phyloP scores from a whole-genome alignment of 2,113 vertebrate species.

The Anser cygnoides region DNA sequence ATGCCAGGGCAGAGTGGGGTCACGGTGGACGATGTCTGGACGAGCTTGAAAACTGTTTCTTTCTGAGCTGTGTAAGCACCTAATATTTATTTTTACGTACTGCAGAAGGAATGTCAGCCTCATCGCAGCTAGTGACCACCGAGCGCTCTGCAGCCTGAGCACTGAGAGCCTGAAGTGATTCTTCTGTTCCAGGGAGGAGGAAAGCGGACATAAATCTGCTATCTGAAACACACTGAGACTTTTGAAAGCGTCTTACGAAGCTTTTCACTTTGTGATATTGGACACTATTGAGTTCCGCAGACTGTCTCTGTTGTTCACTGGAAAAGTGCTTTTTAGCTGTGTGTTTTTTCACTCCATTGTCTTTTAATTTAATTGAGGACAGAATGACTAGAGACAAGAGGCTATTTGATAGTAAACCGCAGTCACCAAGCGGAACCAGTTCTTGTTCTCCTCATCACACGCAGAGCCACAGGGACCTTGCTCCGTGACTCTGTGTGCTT shows the following conservation, averaged over 20 bases:
- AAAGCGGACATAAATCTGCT: neutral
- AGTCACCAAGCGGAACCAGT: neutral
- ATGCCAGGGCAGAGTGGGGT: neutral
- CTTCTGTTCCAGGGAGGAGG: neutral
- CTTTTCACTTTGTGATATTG: neutral
- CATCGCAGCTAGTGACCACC: neutral
- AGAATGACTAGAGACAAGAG: neutral
- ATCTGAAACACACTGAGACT: neutral
- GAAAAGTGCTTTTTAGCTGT: neutral
- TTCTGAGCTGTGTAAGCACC: neutral
- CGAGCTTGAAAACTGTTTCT: neutral
- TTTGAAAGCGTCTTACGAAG: neutral
- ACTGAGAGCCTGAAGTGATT: neutral
- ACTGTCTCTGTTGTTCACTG: neutral
- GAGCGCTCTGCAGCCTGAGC: neutral
- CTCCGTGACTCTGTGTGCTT: rapidly evolving
- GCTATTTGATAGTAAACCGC: neutral
- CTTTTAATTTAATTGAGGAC: neutral
- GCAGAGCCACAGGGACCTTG: rapidly evolving
- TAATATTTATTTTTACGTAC: rapidly evolving
- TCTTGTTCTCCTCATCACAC: rapidly evolving
- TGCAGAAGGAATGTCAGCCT: neutral
- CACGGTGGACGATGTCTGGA: neutral
- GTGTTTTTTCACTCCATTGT: neutral
- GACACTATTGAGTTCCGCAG: neutral